These are phyloP conservation scores for Alligator mississippiensis DNA, from an alignment of 2,113 vertebrate genomes.

Conservation along the genomic window DNA sequence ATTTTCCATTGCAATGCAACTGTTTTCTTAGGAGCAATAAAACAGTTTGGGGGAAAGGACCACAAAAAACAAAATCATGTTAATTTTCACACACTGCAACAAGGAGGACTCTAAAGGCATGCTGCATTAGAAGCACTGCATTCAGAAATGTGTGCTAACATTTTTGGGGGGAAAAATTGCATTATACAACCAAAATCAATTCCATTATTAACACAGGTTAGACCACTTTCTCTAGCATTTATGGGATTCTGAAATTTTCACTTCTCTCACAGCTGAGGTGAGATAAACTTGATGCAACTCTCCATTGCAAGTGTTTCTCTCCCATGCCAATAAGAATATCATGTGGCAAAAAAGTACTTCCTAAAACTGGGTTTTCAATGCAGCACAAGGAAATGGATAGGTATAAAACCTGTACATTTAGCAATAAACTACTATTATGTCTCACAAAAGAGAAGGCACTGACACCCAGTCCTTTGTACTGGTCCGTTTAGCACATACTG, in stretches of 20 bases:
- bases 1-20: not conserved
- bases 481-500: too few relatives aligned
- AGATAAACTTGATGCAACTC: not conserved
- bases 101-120: not conserved
- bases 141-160: not conserved
- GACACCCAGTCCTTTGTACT: not conserved
- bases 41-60: not conserved
- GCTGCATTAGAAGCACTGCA: not conserved
- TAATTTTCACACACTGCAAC: not conserved
- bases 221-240: constrained; percentile 34
- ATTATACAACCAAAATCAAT: not conserved
- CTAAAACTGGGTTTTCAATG: not conserved
- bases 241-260: constrained; percentile 2
- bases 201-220: not conserved
- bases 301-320: not conserved
- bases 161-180: not conserved
- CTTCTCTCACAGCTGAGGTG: rapidly evolving
- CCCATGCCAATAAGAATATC: not conserved
- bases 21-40: not conserved
- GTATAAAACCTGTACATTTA: not conserved
- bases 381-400: not conserved
- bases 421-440: not conserved
- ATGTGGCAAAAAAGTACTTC: not conserved
- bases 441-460: not conserved
- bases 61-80: not conserved